phyloP scores from a whole-genome alignment of 1,140 invertebrate genomes.

The Oscheius sp. region DNA sequence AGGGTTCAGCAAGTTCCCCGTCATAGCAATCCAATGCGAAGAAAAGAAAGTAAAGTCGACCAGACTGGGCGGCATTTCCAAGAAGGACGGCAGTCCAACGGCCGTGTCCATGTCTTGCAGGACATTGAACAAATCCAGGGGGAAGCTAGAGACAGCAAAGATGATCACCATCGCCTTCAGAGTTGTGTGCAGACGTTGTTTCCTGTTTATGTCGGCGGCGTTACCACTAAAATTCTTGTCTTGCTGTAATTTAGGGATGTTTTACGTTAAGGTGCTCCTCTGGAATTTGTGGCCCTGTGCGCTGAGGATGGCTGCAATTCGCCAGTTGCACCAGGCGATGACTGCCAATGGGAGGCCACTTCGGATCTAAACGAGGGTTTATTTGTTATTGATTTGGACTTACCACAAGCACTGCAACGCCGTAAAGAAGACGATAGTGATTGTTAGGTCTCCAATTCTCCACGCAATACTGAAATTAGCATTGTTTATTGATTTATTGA shows the following conservation, averaged over 20 bases:
- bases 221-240: not conserved
- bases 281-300: constrained; percentile 33
- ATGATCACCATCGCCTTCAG: constrained; percentile 41
- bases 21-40: constrained; percentile 41
- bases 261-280: constrained; percentile 9
- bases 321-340: constrained; percentile 43
- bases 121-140: constrained; percentile 42
- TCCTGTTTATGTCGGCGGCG: constrained; percentile 29
- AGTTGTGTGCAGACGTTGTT: constrained; percentile 43
- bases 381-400: no score
- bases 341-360: constrained; percentile 33
- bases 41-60: constrained; percentile 34
- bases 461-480: constrained; percentile 27
- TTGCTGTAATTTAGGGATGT: not conserved
- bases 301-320: constrained; percentile 35
- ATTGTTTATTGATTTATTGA: not conserved
- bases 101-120: constrained; percentile 35
- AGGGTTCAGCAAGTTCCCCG: constrained; percentile 39
- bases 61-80: constrained; percentile 8
- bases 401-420: constrained; percentile 30
- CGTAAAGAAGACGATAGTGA: constrained; percentile 34
- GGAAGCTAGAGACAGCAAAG: constrained; percentile 39
- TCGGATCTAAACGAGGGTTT: not conserved
- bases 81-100: not conserved
- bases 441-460: constrained; percentile 36